phyloP scores from a whole-genome alignment of 2,113 vertebrate species.

The Misgurnus mizolepis region DNA sequence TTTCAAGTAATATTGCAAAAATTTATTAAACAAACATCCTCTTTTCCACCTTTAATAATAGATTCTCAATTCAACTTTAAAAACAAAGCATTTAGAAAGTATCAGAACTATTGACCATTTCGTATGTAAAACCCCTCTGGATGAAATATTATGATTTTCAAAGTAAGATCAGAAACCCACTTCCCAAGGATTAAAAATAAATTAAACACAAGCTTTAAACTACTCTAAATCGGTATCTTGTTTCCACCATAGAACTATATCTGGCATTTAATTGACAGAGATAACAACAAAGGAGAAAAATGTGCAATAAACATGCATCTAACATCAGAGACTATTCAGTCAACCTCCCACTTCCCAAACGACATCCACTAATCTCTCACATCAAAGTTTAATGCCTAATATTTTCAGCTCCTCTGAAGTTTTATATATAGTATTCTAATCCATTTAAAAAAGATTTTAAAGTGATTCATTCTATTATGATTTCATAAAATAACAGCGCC shows the following conservation, averaged over 20 bases:
- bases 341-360: slow-evolving; percentile 57
- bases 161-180: not conserved
- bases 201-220: slow-evolving; percentile 2
- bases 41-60: not conserved
- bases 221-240: slow-evolving; percentile 24
- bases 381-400: slow-evolving; percentile 67
- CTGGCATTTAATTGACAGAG: slow-evolving; percentile 56
- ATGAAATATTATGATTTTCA: not conserved
- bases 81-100: not conserved
- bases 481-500: slow-evolving; percentile 2
- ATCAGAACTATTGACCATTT: too few species aligned
- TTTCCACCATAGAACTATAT: slow-evolving; percentile 19
- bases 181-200: not conserved
- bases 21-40: too few species aligned
- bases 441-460: not conserved
- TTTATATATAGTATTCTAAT: slow-evolving; percentile 54
- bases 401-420: slow-evolving; percentile 57
- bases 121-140: not conserved
- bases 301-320: slow-evolving; percentile 61
- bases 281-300: slow-evolving; percentile 65
- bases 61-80: not conserved
- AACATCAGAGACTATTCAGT: slow-evolving; percentile 64
- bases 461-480: slow-evolving; percentile 11
- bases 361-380: slow-evolving; percentile 62
- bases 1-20: too few species aligned